phyloP scores from a whole-genome alignment of 2,113 vertebrate species.

The Notothenia rossii region DNA sequence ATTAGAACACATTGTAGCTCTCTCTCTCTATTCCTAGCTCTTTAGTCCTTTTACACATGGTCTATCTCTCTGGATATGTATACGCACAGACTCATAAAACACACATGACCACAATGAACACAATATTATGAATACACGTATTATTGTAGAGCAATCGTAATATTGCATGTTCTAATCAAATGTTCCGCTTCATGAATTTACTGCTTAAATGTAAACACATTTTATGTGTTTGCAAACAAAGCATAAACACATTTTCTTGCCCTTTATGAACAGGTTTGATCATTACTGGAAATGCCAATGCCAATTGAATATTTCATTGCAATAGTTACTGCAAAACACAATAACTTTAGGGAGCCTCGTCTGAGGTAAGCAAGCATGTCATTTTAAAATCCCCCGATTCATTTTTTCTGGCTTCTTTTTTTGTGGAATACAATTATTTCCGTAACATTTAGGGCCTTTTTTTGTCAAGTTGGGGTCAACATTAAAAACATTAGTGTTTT shows the following conservation, averaged over 20 bases:
- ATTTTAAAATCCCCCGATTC: not conserved
- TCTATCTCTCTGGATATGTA: not conserved
- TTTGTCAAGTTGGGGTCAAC: too few relatives aligned
- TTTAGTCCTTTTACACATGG: not conserved
- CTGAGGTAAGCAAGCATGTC: not conserved
- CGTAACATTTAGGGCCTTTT: not conserved
- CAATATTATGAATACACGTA: not conserved
- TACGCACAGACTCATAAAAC: not conserved
- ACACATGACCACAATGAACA: not conserved
- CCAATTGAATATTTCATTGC: not conserved
- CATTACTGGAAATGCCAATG: not conserved
- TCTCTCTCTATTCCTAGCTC: not conserved
- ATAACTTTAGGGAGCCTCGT: too few relatives aligned
- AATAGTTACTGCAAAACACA: not conserved
- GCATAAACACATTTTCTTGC: not conserved
- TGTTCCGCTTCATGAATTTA: not conserved
- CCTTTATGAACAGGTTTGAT: not conserved
- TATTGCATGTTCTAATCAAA: not conserved
- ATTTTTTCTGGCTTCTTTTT: not conserved
- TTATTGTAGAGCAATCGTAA: not conserved
- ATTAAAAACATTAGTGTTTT: not conserved
- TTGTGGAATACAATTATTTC: too few relatives aligned
- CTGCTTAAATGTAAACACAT: not conserved
- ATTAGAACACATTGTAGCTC: conserved; percentile 15
- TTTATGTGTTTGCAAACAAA: not conserved